Evolutionary conservation across 37 sponge, comb jelly and placozoan genomes (phyloP).

Genomic region (Crambe crambe): DNA sequence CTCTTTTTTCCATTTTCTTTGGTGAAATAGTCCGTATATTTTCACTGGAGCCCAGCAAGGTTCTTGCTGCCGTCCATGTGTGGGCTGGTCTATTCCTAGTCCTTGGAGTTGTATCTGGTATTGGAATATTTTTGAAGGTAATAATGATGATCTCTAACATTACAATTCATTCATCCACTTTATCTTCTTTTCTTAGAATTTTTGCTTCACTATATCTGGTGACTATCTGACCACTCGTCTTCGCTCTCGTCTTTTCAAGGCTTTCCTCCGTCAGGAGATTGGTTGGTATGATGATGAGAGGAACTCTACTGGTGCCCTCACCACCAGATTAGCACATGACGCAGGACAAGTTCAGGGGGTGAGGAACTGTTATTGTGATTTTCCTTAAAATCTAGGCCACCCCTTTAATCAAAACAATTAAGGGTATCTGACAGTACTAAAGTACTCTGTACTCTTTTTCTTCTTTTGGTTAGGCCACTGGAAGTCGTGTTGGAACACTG

Average conservation of each 20-base stretch:
- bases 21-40: conserved; percentile 62
- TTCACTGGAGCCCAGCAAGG: conserved; percentile 12
- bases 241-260: conserved; percentile 55
- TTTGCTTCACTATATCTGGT: conserved; percentile 75
- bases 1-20: conserved; percentile 77
- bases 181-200: conserved; percentile 19
- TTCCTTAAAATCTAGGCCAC: too few species aligned
- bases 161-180: not conserved
- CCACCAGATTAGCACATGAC: conserved; percentile 84
- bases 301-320: conserved; percentile 86
- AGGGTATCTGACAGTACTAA: not conserved
- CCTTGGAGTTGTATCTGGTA: conserved; percentile 52
- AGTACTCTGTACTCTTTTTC: not conserved
- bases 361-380: too few species aligned
- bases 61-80: conserved; percentile 14
- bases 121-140: conserved; percentile 62
- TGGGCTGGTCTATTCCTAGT: conserved; percentile 66
- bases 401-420: too few species aligned
- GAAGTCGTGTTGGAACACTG: conserved; percentile 61
- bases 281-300: conserved; percentile 84
- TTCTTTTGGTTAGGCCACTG: conserved; percentile 61
- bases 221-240: conserved; percentile 71
- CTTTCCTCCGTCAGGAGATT: conserved; percentile 85
- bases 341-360: conserved; percentile 80
- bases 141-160: not conserved